phyloP scores from a whole-genome alignment of 2,797 vertebrate species.

The Acrocephalus scirpaceus region DNA sequence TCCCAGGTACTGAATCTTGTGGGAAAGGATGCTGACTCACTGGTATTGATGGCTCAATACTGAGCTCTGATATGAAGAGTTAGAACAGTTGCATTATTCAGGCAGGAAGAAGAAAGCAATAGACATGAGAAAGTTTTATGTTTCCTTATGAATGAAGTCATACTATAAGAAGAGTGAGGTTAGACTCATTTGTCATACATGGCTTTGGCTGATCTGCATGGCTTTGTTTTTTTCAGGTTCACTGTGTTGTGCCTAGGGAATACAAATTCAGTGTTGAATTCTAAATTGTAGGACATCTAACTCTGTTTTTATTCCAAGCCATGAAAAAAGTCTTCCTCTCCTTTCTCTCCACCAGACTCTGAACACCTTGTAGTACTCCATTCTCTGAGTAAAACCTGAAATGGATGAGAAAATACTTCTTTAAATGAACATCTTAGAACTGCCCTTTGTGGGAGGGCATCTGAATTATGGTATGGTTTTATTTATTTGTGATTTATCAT shows the following conservation, averaged over 20 bases:
- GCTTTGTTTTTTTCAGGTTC: not conserved
- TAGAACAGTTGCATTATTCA: not conserved
- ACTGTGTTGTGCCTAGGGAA: not conserved
- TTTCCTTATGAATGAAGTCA: not conserved
- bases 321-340: not conserved
- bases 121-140: not conserved
- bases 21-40: conserved; percentile 59
- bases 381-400: not conserved
- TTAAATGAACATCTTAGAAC: not conserved
- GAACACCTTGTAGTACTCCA: not conserved
- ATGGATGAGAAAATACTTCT: not conserved
- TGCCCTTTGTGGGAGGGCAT: not conserved
- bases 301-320: not conserved
- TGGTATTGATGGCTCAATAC: not conserved
- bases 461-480: not conserved
- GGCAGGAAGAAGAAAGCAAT: not conserved
- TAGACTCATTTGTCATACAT: not conserved
- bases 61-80: not conserved
- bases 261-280: not conserved
- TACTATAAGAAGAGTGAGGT: not conserved
- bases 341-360: not conserved
- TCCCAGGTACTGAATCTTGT: conserved; percentile 29
- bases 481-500: not conserved
- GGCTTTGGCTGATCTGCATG: not conserved
- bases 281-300: not conserved